These are phyloP conservation scores for Sepioteuthis lessoniana DNA, from an alignment of 2,888 invertebrate genomes.

Conservation along the genomic window DNA sequence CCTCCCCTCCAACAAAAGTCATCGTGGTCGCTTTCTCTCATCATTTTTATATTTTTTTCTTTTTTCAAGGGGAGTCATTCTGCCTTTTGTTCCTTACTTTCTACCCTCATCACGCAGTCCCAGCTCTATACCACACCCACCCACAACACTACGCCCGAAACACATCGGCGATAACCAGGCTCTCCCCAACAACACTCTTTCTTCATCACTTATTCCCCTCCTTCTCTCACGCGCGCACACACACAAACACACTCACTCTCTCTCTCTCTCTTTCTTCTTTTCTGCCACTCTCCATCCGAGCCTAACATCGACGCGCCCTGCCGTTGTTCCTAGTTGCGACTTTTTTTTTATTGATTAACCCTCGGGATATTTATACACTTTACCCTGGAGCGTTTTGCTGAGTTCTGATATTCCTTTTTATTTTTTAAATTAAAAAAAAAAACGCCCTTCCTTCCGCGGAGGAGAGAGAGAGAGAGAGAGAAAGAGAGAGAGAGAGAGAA, in stretches of 20 bases:
- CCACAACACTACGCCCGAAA: background rate
- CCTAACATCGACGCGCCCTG: background rate
- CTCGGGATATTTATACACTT: background rate
- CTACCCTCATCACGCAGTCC: background rate
- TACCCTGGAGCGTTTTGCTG: background rate
- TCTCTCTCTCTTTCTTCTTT: background rate
- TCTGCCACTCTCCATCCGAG: slow-evolving; percentile 21
- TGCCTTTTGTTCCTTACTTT: background rate
- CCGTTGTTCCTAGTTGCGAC: background rate
- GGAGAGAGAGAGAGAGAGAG: background rate
- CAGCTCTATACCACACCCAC: background rate
- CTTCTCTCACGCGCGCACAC: background rate
- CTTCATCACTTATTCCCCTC: background rate
- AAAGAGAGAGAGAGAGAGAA: background rate
- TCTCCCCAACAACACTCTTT: background rate
- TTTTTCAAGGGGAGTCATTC: background rate
- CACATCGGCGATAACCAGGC: background rate
- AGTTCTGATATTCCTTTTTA: background rate
- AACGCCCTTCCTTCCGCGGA: background rate
- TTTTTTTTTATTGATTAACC: background rate
- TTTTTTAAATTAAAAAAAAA: background rate
- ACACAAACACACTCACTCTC: too few relatives aligned
- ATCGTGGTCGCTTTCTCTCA: background rate
- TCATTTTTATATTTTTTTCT: background rate
- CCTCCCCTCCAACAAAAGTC: background rate